phyloP scores from a whole-genome alignment of 1,140 invertebrate species.

The Temnothorax curvispinosus region DNA sequence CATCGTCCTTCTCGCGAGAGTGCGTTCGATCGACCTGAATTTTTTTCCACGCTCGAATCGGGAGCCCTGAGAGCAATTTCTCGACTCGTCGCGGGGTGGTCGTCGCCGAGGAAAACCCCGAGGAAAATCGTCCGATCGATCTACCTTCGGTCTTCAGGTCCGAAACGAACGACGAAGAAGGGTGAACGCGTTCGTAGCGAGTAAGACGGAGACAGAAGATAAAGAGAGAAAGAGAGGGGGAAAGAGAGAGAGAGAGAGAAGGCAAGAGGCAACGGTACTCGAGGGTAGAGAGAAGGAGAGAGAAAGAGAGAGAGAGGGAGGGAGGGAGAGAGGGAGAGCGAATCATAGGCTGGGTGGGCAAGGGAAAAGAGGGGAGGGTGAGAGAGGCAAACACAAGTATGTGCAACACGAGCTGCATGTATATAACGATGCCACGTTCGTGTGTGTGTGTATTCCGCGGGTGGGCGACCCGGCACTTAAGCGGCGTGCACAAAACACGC shows the following conservation, averaged over 20 bases:
- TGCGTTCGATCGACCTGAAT: slow-evolving; percentile 78
- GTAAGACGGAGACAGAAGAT: slow-evolving; percentile 39
- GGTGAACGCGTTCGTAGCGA: slow-evolving; percentile 18
- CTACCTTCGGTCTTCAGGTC: slow-evolving; percentile 84
- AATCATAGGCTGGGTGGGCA: slow-evolving; percentile 34
- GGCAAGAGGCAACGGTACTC: slow-evolving; percentile 47
- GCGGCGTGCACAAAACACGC: slow-evolving; percentile 67
- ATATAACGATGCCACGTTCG: slow-evolving; percentile 57
- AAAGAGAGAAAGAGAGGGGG: neutral
- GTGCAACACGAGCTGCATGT: slow-evolving; percentile 77
- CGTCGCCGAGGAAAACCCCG: slow-evolving; percentile 83
- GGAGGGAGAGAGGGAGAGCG: slow-evolving; percentile 14
- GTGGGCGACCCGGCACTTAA: slow-evolving; percentile 73
- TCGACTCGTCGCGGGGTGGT: slow-evolving; percentile 79
- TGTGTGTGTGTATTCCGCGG: slow-evolving; percentile 73
- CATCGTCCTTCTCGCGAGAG: slow-evolving; percentile 72
- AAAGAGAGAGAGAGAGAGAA: slow-evolving; percentile 59
- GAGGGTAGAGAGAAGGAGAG: slow-evolving; percentile 25
- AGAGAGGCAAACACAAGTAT: slow-evolving; percentile 73
- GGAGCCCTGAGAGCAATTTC: slow-evolving; percentile 77
- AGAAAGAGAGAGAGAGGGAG: slow-evolving; percentile 16
- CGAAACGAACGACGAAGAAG: slow-evolving; percentile 78
- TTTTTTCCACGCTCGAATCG: slow-evolving; percentile 77
- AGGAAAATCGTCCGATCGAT: slow-evolving; percentile 86
- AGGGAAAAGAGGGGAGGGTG: slow-evolving; percentile 47